Evolutionary conservation across 2,113 vertebrate genomes (phyloP), one percentile per base, ranked within the genome.

Genomic region (Terrapene triunguis): DNA sequence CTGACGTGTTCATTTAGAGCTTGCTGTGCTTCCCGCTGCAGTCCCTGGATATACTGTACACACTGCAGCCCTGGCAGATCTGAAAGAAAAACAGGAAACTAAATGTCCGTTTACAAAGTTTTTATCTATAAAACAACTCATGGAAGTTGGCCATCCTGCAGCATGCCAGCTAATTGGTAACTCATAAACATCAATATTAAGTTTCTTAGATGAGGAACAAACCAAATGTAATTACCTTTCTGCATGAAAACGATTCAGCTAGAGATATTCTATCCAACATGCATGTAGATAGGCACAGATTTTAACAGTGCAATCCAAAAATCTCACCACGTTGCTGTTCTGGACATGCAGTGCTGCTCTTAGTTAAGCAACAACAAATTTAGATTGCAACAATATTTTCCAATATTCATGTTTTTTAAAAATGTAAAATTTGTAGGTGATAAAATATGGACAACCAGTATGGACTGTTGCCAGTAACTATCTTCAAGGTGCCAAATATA

Each of bases 21-120:
- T 98, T 99, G 99, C 91, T 99, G 99, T 38, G 99, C 99, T 97
- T 99, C 99, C 55, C 98, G 98, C 88, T 99, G 99, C 98, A 99
- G 98, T 55, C 99, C 99, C 98, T 99, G 99, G 96, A 99, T 99
- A 95, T 99, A 99, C 87, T 98, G 99, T 81, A 99, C 98, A 29
- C 99, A 99, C 88, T 99, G 99, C 94, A 99, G 96, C 82, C 99
- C 99, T 80, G 99, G 99, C 74, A 99, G 97, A 92, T 99, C 99
- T 99, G 98, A 38, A 97, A 95, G 81, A 93, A 95, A 88, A 85
- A 92, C 19, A 84, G 47, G 85, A 85, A 65, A 94, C 88, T 32
- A 93, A 84, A 57, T 38, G 35, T 92, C 85, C 65, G 16, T 95
- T 97, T 94, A 94, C 8, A 72, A 74, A 57, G 0, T 44, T 88